A percentile compares a stretch with the other conserved stretches of the same genome.
Conservation (phyloP, 2,888 invertebrate genomes). For the Muschampia plurimacula region DNA sequence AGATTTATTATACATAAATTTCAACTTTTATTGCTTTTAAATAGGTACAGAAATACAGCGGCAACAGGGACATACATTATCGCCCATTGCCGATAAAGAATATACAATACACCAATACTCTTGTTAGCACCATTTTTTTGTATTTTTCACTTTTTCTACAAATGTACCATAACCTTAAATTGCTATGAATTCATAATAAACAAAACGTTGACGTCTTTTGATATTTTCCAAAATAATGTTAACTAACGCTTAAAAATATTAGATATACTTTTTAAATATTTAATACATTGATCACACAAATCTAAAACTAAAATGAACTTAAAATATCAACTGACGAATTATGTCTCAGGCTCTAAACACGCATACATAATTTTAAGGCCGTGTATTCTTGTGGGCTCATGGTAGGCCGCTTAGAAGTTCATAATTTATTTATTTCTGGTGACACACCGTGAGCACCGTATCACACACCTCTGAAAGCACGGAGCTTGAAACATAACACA, state of each 20-base stretch:
- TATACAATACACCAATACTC: constrained; percentile 77
- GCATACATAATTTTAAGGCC: constrained; percentile 7
- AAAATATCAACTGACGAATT: constrained; percentile 57
- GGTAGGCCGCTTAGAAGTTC: neutral
- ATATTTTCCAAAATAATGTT: constrained; percentile 53
- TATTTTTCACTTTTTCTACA: constrained; percentile 67
- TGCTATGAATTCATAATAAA: constrained; percentile 75
- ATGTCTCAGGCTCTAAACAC: constrained; percentile 47
- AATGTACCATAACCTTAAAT: constrained; percentile 78
- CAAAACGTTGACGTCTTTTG: constrained; percentile 73
- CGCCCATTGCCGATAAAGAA: constrained; percentile 67
- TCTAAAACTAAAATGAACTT: constrained; percentile 65
- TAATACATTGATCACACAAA: constrained; percentile 66
- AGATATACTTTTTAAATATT: constrained; percentile 55
- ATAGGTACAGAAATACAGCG: constrained; percentile 79
- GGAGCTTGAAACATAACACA: constrained; percentile 54
- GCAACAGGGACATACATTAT: constrained; percentile 67
- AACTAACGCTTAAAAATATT: constrained; percentile 57
- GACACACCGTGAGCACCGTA: neutral
- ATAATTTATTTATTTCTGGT: neutral
- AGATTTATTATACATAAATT: constrained; percentile 54
- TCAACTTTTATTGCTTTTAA: constrained; percentile 74
- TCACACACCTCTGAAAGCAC: constrained; percentile 27
- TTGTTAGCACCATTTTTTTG: constrained; percentile 84
- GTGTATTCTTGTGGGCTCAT: neutral